A percentile compares a stretch with the other conserved stretches of the same genome.
Evolutionary conservation across 2,888 invertebrate species (phyloP).

Genomic region (Diploptera punctata): DNA sequence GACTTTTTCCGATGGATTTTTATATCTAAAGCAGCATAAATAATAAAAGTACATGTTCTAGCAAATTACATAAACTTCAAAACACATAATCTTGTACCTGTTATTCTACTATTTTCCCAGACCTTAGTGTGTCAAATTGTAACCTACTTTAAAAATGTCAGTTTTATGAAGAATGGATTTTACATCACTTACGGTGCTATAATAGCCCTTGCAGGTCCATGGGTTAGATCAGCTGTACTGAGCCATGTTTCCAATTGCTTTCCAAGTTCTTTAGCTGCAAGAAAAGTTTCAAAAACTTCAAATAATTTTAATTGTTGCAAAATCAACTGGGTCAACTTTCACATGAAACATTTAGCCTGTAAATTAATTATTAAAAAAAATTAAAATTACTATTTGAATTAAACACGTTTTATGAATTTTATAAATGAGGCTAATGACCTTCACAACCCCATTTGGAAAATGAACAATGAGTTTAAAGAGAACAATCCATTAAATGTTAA

Average conservation of each 20-base stretch:
- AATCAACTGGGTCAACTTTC: neutral
- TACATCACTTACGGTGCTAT: conserved; percentile 81
- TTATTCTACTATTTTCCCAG: neutral
- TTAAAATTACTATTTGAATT: neutral
- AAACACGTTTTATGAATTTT: too few relatives aligned
- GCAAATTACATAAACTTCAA: too few relatives aligned
- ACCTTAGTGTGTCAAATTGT: neutral
- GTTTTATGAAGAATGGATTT: neutral
- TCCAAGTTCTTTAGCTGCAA: conserved; percentile 80
- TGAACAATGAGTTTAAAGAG: conserved; percentile 22
- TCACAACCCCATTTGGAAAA: conserved; percentile 11
- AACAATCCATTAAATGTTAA: conserved; percentile 11
- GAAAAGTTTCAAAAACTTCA: conserved; percentile 54
- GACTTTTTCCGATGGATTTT: too few relatives aligned
- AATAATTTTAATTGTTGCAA: conserved; percentile 40
- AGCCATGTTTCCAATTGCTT: conserved; percentile 92
- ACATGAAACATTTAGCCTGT: neutral
- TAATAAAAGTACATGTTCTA: too few relatives aligned
- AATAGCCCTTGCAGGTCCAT: conserved; percentile 90
- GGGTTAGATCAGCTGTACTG: conserved; percentile 79
- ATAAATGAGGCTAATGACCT: conserved; percentile 27
- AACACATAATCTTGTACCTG: too few relatives aligned
- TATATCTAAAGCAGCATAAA: too few relatives aligned
- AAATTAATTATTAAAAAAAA: neutral
- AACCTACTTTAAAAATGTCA: neutral